Base-by-base conservation (phyloP, 2,888 invertebrate genomes). In the Oithona nana region DNA sequence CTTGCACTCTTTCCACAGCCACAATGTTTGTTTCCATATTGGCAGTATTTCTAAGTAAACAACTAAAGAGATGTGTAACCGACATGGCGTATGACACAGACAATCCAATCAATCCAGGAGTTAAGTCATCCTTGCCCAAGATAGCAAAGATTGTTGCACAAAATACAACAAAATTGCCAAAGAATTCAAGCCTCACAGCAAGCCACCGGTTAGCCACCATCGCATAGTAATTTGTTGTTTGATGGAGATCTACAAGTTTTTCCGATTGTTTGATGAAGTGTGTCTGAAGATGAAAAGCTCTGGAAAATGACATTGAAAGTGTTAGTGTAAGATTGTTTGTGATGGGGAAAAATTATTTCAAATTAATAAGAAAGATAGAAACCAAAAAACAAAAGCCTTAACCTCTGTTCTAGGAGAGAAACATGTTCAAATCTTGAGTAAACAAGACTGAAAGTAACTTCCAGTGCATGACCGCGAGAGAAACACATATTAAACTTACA, bases 11-110 rank as follows among this genome's bases (percentile, higher is more conserved):
- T 69, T 78, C 78, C 50, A 77, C 77, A 26, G 78, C 74, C 22
- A 78, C 77, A 66, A 78, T 75, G 68, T 78, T 77, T 1, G 76
- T 76, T 70, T 78, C 78, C 62, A 78, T 70, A 65, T 78, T 78
- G 64, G 75, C 74, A 2, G 75, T 75, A 74, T 77, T 77, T 26
- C 78, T 67, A 26, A 78, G 77, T 68, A 77, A 69, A 75, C 75
- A 76, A 69, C 76, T 77, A 57, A 78, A 68, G 0, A 73, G 73
- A 62, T 74, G 73, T 1, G 76, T 76, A 28, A 77, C 86, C 87
- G 89, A 71, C 28, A 67, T 63, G 29, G 57, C 60, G 39, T 63
- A 63, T 68, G 87, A 88, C 70, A 95, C 81, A 0, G 92, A 90
- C 64, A 95, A 78, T 29, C 94, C 95, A 16, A 79, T 76, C 49